These are phyloP conservation scores for Lasioglossum morio DNA, from an alignment of 2,888 invertebrate species.

Conservation along the genomic window DNA sequence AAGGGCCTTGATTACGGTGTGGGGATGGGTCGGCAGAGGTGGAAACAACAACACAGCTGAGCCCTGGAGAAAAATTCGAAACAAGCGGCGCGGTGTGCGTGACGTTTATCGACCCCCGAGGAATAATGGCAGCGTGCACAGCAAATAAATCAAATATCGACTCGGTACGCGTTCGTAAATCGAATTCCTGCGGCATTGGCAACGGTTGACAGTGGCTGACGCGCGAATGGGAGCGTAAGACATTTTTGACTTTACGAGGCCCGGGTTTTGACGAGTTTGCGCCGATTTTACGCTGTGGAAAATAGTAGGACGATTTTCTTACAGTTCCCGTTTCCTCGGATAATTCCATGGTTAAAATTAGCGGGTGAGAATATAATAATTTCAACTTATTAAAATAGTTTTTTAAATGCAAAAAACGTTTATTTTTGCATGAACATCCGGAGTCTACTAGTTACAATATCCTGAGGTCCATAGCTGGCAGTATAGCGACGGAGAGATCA, in stretches of 20 bases:
- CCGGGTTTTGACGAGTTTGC: constrained; percentile 9
- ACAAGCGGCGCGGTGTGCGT: constrained; percentile 34
- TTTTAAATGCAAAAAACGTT: too few species aligned
- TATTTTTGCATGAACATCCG: too few species aligned
- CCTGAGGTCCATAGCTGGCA: too few species aligned
- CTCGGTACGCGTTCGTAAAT: constrained; percentile 37
- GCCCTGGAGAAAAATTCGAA: constrained; percentile 11
- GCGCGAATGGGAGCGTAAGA: constrained; percentile 47
- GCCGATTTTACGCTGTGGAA: constrained; percentile 10
- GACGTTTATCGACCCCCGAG: constrained; percentile 37
- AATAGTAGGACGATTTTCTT: not conserved
- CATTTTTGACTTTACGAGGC: constrained; percentile 17
- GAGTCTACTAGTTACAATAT: not conserved
- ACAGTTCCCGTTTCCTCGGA: not conserved
- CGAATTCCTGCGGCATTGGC: constrained; percentile 46
- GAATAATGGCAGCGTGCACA: constrained; percentile 41
- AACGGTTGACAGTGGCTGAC: constrained; percentile 40
- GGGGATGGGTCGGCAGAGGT: not conserved
- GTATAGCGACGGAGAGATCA: not conserved
- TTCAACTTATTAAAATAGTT: too few species aligned
- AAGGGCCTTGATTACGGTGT: constrained; percentile 61
- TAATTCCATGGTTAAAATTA: too few species aligned
- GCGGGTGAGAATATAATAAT: too few species aligned
- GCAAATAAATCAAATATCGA: constrained; percentile 58
- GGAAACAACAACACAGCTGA: not conserved